Evolutionary conservation across 2,113 vertebrate species (phyloP), one percentile per base, ranked within the genome.

Genomic region (Heterotilapia buettikoferi): DNA sequence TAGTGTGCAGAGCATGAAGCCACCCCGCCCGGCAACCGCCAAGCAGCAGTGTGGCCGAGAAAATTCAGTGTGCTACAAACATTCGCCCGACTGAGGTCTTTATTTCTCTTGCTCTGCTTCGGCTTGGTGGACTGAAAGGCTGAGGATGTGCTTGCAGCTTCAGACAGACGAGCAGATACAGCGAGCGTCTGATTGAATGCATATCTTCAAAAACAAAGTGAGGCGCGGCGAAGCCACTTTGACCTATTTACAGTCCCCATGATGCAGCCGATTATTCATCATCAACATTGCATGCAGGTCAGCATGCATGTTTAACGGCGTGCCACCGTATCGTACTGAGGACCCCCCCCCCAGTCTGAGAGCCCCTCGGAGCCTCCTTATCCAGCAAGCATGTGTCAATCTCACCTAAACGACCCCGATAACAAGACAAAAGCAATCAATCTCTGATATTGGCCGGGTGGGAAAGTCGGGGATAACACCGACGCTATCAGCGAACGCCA

Each of bases 361-460:
- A 63, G 89, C 82, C 86, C 92, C 82, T 59, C 18, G 4, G 83
- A 87, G 90, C 47, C 86, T 90, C 85, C 90, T 92, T 88, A 92
- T 86, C 85, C 93, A 6, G 45, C n/a, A 2, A 92, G 86, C 92
- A 87, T 86, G 86, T 88, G 92, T 93, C 94, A 89, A 94, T 94
- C 94, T 90, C 91, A 93, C 94, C 92, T 89, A 88, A 89, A 86
- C 86, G 78, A 88, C 90, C 88, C 88, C 76, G 90, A 94, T 92
- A 92, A 93, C 92, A 63, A 92, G 92, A 92, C 93, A 93, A 94
- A 93, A 92, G 90, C 92, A 93, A 94, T 94, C 94, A 93, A 93
- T 94, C 93, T 89, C 54, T 83, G 92, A 93, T 93, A 93, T 90
- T 90, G 91, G 88, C 83, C 31, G 33, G 82, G 92, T 78, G 87